phyloP scores from a whole-genome alignment of 2,797 vertebrate species.

The Tiaroga cobitis region DNA sequence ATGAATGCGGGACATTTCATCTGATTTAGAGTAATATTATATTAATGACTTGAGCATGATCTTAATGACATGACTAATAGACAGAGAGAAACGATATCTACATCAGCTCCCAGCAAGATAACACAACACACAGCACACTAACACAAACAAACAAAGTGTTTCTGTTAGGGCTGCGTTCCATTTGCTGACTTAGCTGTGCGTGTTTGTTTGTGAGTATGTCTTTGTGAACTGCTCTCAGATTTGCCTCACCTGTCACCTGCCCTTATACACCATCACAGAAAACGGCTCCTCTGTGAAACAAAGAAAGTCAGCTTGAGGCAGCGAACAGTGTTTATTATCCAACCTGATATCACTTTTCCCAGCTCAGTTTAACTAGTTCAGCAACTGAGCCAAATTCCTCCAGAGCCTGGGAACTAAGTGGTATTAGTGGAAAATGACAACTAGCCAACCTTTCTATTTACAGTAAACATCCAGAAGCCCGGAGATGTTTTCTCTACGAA shows the following conservation, averaged over 20 bases:
- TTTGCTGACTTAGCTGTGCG: conserved; percentile 45
- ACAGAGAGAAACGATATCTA: background rate
- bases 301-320: conserved; percentile 64
- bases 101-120: conserved; percentile 13
- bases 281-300: conserved; percentile 62
- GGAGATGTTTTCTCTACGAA: conserved; percentile 43
- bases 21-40: conserved; percentile 14
- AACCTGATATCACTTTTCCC: conserved; percentile 64
- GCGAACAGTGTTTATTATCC: conserved; percentile 67
- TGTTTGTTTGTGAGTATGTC: conserved; percentile 7
- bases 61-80: background rate
- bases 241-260: conserved; percentile 72
- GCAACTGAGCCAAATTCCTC: conserved; percentile 65
- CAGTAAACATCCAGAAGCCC: conserved; percentile 53
- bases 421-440: conserved; percentile 62
- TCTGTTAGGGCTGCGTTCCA: conserved; percentile 53
- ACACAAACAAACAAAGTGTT: conserved; percentile 56
- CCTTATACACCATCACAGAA: conserved; percentile 62
- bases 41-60: background rate
- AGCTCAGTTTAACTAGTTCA: conserved; percentile 52
- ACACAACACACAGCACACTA: background rate
- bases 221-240: conserved; percentile 33
- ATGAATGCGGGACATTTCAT: conserved; percentile 54
- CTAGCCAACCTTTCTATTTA: conserved; percentile 61
- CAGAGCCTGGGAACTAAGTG: conserved; percentile 71